Evolutionary conservation across 2,797 vertebrate genomes (phyloP), one percentile per base, ranked within the genome.

Genomic region (Chrysocyon brachyurus): DNA sequence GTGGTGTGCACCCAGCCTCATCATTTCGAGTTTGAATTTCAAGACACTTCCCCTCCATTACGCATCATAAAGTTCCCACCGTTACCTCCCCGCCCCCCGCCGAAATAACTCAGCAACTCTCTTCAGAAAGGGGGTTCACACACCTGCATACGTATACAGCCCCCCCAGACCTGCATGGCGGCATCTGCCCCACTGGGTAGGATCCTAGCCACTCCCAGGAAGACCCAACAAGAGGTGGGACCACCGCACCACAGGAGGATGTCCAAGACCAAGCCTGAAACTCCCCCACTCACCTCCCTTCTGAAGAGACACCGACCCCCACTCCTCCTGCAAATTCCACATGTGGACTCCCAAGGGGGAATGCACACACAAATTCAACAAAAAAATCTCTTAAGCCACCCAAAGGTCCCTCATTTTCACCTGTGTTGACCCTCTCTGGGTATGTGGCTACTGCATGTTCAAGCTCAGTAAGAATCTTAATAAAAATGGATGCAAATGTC

Each of bases 1-100:
- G 98, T 98, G 98, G 98, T 97, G 98, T 98, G 97, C 95, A 97
- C 98, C 82, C 98, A 96, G 97, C n/a, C 98, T 98, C 98, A 98
- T 98, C 98, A 97, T 98, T 98, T 98, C 96, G 97, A 98, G 98
- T 98, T 97, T 96, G 96, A 95, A 98, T 97, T 90, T 98, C 97
- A 90, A 97, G 98, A 94, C 95, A 83, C 87, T 93, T 96, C 77
- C n/a, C 81, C 81, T 31, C 68, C 33, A 56, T 0, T 2, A 9
- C 0, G 0, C 0, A 56, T 24, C 46, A 49, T 49, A 6, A 91
- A 56, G 56, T 33, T 85, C 89, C 56, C 70, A 46, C 36, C 11
- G 0, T 15, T 1, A 70, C 2, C 24, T 36, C 57, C 59, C 16
- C 33, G 12, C 14, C 56, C 16, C 28, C 14, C 5, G 24, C 14